These are phyloP conservation scores for Boloria selene DNA, from an alignment of 2,888 invertebrate species.

Conservation along the genomic window DNA sequence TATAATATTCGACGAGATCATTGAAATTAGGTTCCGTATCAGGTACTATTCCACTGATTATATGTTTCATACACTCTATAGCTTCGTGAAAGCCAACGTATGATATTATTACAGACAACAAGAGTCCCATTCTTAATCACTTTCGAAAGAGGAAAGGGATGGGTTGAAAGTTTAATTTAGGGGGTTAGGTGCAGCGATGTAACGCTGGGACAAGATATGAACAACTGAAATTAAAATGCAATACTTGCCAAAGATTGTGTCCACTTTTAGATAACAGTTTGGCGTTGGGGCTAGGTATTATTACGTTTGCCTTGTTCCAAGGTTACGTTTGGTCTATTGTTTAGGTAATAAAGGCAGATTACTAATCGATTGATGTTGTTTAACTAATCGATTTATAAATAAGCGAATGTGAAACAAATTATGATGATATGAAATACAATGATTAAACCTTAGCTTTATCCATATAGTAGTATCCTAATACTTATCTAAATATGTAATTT, in stretches of 20 bases:
- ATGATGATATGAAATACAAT: too few species aligned
- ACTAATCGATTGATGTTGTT: conserved; percentile 39
- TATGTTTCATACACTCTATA: conserved; percentile 80
- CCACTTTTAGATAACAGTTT: conserved; percentile 77
- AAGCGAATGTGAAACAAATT: background rate
- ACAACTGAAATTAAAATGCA: conserved; percentile 81
- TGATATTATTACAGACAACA: conserved; percentile 88
- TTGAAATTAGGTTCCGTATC: conserved; percentile 65
- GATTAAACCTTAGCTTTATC: too few species aligned
- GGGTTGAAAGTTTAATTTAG: conserved; percentile 53
- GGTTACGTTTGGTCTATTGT: conserved; percentile 47
- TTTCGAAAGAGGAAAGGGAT: conserved; percentile 42
- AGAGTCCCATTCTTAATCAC: conserved; percentile 84
- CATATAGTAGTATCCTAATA: too few species aligned
- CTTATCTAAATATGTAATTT: too few species aligned
- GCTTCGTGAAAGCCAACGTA: conserved; percentile 89
- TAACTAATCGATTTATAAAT: conserved; percentile 9
- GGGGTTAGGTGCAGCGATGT: conserved; percentile 73
- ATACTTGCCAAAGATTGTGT: conserved; percentile 78
- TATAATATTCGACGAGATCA: conserved; percentile 70
- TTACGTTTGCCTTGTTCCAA: conserved; percentile 56
- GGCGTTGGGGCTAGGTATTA: conserved; percentile 68
- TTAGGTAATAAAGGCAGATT: conserved; percentile 48
- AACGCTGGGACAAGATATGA: conserved; percentile 77
- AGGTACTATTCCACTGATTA: conserved; percentile 73